phyloP scores from a whole-genome alignment of 2,797 vertebrate species.

The Diglossa cyanea region DNA sequence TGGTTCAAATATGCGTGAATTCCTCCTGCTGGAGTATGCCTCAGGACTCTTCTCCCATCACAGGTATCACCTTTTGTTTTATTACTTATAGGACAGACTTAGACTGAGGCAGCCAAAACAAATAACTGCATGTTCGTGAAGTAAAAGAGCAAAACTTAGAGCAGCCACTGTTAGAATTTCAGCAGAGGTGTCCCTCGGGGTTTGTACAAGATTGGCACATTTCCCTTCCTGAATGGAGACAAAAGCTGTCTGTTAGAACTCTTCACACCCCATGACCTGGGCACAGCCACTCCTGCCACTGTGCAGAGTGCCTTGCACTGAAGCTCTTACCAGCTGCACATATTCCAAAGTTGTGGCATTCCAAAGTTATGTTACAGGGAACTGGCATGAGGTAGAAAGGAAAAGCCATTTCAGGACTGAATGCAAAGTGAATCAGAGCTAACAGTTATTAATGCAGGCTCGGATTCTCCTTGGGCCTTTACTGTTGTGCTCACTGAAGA shows the following conservation, averaged over 20 bases:
- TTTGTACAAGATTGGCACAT: neutral
- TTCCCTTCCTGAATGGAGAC: neutral
- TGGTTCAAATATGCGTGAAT: constrained; percentile 95
- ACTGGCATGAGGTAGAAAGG: neutral
- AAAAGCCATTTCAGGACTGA: neutral
- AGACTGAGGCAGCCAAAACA: neutral
- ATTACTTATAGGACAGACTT: neutral
- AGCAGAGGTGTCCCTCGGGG: neutral
- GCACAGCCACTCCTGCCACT: neutral
- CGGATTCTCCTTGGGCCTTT: neutral
- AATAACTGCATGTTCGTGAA: neutral
- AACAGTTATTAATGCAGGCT: neutral
- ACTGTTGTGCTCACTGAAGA: neutral
- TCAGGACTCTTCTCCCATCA: constrained; percentile 94
- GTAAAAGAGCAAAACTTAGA: neutral
- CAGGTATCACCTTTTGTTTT: constrained; percentile 77
- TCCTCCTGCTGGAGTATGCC: constrained; percentile 93
- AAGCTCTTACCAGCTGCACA: neutral
- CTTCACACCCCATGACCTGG: neutral
- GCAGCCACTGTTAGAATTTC: neutral
- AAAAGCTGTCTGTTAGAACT: neutral
- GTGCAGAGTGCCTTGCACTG: neutral
- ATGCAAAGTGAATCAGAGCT: neutral
- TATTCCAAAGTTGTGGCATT: neutral
- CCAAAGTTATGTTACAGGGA: neutral